These are phyloP conservation scores for Asobara japonica DNA, from an alignment of 1,140 invertebrate genomes.

Conservation along the genomic window DNA sequence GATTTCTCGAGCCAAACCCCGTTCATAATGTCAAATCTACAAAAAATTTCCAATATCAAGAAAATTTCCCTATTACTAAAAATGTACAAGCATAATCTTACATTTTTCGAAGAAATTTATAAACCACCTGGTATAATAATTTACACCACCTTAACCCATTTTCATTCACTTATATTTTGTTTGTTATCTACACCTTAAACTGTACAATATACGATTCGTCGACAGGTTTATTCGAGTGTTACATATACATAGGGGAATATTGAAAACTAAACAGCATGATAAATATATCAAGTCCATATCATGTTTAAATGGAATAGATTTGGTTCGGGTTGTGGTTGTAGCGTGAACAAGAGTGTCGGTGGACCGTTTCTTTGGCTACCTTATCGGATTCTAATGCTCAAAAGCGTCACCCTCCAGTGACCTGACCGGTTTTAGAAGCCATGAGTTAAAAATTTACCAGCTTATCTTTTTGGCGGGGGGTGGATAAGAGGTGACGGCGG, in stretches of 20 bases:
- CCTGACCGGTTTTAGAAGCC: constrained; percentile 20
- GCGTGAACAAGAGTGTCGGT: not conserved
- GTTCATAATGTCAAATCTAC: not conserved
- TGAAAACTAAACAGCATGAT: constrained; percentile 4
- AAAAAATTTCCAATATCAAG: too few species aligned
- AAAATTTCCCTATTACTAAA: too few species aligned
- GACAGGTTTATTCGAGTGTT: constrained; percentile 17
- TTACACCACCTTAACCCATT: not conserved
- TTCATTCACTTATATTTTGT: not conserved
- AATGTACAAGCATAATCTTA: not conserved
- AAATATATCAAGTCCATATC: constrained; percentile 15
- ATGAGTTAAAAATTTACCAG: not conserved
- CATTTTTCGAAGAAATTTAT: not conserved
- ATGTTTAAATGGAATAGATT: constrained; percentile 16
- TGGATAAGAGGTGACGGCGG: constrained; percentile 8
- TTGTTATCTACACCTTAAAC: not conserved
- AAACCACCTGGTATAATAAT: not conserved
- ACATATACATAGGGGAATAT: not conserved
- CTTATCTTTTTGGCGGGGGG: not conserved
- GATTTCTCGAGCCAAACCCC: not conserved
- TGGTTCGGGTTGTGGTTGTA: not conserved
- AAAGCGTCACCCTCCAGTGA: constrained; percentile 16
- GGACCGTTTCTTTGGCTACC: not conserved
- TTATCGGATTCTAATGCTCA: not conserved
- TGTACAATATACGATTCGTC: constrained; percentile 8